Percentiles rank a stretch among this genome's conserved stretches.
Conservation (phyloP, 2,797 vertebrate species). For the Centropyge bicolor region DNA sequence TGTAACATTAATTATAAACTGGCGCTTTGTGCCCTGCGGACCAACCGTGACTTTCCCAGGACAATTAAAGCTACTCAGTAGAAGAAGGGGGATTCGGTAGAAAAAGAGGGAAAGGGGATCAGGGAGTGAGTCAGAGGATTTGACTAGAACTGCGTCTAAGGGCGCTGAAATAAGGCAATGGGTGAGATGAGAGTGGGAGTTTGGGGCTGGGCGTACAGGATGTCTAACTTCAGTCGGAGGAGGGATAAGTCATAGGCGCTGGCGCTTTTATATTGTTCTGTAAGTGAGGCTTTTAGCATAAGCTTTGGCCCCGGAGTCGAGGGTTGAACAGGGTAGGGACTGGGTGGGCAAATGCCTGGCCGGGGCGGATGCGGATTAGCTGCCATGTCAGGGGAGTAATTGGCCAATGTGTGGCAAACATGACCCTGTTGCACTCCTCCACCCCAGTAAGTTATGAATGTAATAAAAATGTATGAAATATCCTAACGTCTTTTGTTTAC, state of each 20-base stretch:
- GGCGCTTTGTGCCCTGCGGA: slow-evolving; percentile 86
- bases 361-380: slow-evolving; percentile 82
- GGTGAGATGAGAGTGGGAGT: slow-evolving; percentile 65
- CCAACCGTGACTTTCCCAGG: slow-evolving; percentile 94
- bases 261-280: slow-evolving; percentile 61
- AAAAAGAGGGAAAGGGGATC: slow-evolving; percentile 72
- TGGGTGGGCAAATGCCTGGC: slow-evolving; percentile 73
- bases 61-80: slow-evolving; percentile 97
- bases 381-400: slow-evolving; percentile 83
- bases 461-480: slow-evolving; percentile 27
- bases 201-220: slow-evolving; percentile 51
- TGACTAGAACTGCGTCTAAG: slow-evolving; percentile 58
- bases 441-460: slow-evolving; percentile 17
- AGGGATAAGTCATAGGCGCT: slow-evolving; percentile 64
- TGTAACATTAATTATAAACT: slow-evolving; percentile 95
- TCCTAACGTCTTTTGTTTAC: slow-evolving; percentile 8
- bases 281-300: slow-evolving; percentile 67
- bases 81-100: slow-evolving; percentile 84
- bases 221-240: slow-evolving; percentile 49
- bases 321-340: slow-evolving; percentile 51
- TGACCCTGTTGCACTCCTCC: slow-evolving; percentile 79
- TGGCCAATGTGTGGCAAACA: slow-evolving; percentile 88
- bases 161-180: slow-evolving; percentile 64
- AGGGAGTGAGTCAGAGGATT: slow-evolving; percentile 73
- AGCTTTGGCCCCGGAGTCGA: slow-evolving; percentile 38